phyloP scores from a whole-genome alignment of 2,797 vertebrate genomes.

The Pangasius krempfi region DNA sequence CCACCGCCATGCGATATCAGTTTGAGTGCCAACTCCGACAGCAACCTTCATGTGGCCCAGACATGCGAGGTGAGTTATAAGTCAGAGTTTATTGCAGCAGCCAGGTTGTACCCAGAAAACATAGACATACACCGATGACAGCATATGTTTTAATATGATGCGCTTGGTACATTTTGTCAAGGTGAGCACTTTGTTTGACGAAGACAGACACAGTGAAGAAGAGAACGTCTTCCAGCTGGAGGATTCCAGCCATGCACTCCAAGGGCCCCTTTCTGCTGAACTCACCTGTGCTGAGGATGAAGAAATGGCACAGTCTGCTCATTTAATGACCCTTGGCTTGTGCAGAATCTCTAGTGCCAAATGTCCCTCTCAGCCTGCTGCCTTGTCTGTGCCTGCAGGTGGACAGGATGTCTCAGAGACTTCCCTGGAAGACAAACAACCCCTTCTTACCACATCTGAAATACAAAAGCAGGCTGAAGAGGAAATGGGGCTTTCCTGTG shows the following conservation, averaged over 20 bases:
- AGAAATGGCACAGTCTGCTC: conserved; percentile 70
- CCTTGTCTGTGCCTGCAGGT: neutral
- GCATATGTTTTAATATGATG: neutral
- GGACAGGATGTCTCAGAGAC: conserved; percentile 27
- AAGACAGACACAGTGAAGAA: conserved; percentile 54
- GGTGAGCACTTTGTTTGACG: conserved; percentile 76
- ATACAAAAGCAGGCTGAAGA: conserved; percentile 47
- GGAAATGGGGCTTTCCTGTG: conserved; percentile 52
- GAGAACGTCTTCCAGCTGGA: conserved; percentile 65
- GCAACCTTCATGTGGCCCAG: conserved; percentile 59
- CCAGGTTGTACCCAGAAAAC: neutral
- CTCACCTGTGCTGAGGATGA: conserved; percentile 62
- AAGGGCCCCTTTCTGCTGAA: conserved; percentile 56
- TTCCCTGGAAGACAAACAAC: conserved; percentile 46
- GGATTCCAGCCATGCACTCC: conserved; percentile 49
- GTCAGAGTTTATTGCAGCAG: neutral
- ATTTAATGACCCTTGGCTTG: conserved; percentile 74
- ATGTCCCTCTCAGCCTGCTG: conserved; percentile 41
- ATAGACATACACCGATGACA: neutral
- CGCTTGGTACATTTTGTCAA: conserved; percentile 44
- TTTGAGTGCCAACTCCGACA: conserved; percentile 52
- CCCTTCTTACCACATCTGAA: conserved; percentile 12
- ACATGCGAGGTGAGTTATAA: conserved; percentile 68
- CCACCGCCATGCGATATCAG: conserved; percentile 66
- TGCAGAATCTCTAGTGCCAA: conserved; percentile 67